Base-by-base conservation (phyloP, 2,888 invertebrate genomes). In the Acrobasis consociella region DNA sequence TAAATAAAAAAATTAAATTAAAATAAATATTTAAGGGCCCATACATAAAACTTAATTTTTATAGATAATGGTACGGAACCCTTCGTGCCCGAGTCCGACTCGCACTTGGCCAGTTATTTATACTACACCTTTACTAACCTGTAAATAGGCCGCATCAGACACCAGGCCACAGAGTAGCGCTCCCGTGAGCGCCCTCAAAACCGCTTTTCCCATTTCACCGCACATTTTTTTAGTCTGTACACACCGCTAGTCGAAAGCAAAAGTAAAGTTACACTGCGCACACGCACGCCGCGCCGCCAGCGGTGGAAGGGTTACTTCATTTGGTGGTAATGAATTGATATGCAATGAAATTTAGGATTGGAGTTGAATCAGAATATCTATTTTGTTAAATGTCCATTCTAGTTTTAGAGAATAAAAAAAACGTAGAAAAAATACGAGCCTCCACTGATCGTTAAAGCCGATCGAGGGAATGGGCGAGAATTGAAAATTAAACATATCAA, bases 201-300 rank as follows among this genome's bases (percentile, higher is more conserved):
- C 92, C 0, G 92, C 92, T 68, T 91, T 92, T 37, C 92, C 92
- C 90, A 91, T 91, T 73, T 90, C 91, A 64, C 92, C 92, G 69
- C 92, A 92, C 92, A 92, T 92, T 71, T 73, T 85, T 67, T 49
- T 46, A 42, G 42, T 39, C 39, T 52, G 53, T 56, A 22, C 60
- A 60, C 60, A 38, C 60, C 39, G 53, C 38, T n/a, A 37, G 46
- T 13, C 37, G 55, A 51, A 39, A 53, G 52, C 46, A 52, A 61
- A 49, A 59, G 49, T 49, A 49, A 49, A 49, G 52, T 37, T 55
- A 42, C 31, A 61, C 53, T 61, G 52, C 51, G 52, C 53, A 13
- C 16, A 11, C 46, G 53, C 61, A 50, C 11, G 51, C 11, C 37
- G 51, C 60, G 52, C 60, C 60, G 52, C 60, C 52, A 38, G 17